Evolutionary conservation across 2,113 vertebrate species (phyloP), one percentile per base, ranked within the genome.

Genomic region (Cochlearius cochlearius): DNA sequence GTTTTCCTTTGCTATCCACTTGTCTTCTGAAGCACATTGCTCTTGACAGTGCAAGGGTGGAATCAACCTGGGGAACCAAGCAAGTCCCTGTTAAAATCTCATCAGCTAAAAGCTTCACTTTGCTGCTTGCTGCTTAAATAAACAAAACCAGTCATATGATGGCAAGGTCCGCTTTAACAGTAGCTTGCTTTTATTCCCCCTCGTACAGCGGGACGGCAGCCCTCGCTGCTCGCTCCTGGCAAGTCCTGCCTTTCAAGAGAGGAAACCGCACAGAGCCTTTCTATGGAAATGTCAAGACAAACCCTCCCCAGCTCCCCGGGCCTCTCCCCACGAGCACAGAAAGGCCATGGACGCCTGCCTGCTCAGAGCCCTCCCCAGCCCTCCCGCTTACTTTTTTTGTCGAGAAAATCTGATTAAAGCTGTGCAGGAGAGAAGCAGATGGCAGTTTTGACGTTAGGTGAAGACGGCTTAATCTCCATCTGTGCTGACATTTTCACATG

Each of bases 381-480:
- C 76, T 84, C 64, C 55, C 15, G 0, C 68, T 92, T 60, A 13
- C 4, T 39, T 22, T 32, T 86, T 90, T 72, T 76, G 38, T n/a
- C 1, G 15, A 96, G 93, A 86, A 96, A 96, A 97, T 96, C 96
- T 95, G 96, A 96, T 97, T 96, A 95, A 92, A 92, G 92, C 90
- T 41, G 68, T 50, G 66, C 92, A 58, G 92, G 64, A 91, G 92
- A 90, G 86, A 71, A 95, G 93, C 96, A 97, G 97, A 97, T 97
- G 97, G 97, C 78, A 91, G 84, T 68, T 97, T 94, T 96, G 96
- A 97, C 75, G 47, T 94, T 92, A 94, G 96, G 97, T 92, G 94
- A 93, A 91, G 92, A 97, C 43, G 30, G 88, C 96, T 97, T 97
- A 97, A 97, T 96, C 94, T 97, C 96, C 96, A 96, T 97, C 97